Conservation (phyloP, 2,888 invertebrate genomes). For the Ephialtes manifestator region DNA sequence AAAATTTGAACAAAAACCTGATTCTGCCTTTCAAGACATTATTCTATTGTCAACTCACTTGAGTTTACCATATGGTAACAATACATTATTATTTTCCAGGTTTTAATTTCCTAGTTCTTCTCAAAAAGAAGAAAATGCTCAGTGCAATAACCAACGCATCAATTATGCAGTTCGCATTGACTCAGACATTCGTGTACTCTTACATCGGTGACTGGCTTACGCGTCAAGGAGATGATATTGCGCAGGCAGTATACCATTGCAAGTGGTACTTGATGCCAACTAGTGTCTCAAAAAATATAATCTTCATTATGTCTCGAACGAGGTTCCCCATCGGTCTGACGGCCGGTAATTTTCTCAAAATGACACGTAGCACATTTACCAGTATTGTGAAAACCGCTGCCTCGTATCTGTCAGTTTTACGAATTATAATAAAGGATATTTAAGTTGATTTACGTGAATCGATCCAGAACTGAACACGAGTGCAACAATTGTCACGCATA, state of each 20-base stretch:
- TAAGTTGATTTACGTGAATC: no score
- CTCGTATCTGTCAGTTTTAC: constrained; percentile 71
- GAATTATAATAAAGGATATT: constrained; percentile 59
- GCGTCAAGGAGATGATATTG: constrained; percentile 62
- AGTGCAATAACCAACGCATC: neutral
- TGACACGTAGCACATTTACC: constrained; percentile 69
- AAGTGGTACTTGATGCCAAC: constrained; percentile 72
- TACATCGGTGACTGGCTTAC: constrained; percentile 72
- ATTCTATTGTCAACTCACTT: neutral
- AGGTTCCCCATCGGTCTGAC: constrained; percentile 69
- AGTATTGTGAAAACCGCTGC: constrained; percentile 65
- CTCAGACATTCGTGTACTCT: constrained; percentile 70
- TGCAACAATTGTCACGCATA: no score
- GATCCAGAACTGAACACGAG: no score
- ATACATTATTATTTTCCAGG: constrained; percentile 63
- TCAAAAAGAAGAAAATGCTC: constrained; percentile 50
- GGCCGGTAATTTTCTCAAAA: constrained; percentile 71
- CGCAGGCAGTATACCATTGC: constrained; percentile 67
- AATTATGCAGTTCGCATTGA: neutral
- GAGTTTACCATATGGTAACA: neutral
- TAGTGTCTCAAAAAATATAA: constrained; percentile 64
- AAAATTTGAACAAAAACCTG: neutral
- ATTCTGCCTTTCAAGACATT: neutral
- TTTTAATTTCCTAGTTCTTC: constrained; percentile 67
- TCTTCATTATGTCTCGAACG: constrained; percentile 73